Evolutionary conservation across 2,113 vertebrate species (phyloP).

Genomic region (Felis chaus): DNA sequence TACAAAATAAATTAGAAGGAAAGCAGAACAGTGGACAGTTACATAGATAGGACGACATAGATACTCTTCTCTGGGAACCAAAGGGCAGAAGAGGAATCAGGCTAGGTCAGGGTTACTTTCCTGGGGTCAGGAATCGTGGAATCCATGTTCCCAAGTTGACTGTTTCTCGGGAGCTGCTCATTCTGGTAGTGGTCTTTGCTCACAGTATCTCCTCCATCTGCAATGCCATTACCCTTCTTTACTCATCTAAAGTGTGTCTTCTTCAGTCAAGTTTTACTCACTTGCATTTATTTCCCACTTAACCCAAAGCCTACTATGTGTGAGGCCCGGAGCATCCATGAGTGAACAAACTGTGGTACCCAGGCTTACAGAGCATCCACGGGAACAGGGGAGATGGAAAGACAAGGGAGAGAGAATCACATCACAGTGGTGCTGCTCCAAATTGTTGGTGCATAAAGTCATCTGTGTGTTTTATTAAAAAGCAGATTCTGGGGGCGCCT

Average conservation of each 20-base stretch:
- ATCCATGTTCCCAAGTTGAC: not conserved
- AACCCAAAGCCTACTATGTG: not conserved
- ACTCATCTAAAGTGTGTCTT: not conserved
- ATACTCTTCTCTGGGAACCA: not conserved
- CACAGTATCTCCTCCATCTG: accelerated
- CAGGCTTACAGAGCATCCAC: not conserved
- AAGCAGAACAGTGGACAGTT: not conserved
- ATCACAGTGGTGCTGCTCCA: too few species aligned
- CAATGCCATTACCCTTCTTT: not conserved
- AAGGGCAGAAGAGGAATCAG: too few species aligned
- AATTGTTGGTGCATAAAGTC: not conserved
- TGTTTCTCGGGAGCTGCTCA: not conserved
- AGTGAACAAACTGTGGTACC: not conserved
- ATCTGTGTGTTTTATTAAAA: not conserved
- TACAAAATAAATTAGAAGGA: not conserved
- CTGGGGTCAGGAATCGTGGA: not conserved
- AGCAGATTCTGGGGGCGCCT: not conserved
- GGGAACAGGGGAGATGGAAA: not conserved
- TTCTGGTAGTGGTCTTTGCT: not conserved
- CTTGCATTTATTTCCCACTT: not conserved
- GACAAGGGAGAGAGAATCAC: not conserved
- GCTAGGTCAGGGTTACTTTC: not conserved
- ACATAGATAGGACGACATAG: not conserved
- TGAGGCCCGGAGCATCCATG: not conserved
- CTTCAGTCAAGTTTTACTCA: not conserved